Percentiles rank a stretch among this genome's conserved stretches.
Conservation (phyloP, 2,888 invertebrate genomes). For the Tipula helvola region DNA sequence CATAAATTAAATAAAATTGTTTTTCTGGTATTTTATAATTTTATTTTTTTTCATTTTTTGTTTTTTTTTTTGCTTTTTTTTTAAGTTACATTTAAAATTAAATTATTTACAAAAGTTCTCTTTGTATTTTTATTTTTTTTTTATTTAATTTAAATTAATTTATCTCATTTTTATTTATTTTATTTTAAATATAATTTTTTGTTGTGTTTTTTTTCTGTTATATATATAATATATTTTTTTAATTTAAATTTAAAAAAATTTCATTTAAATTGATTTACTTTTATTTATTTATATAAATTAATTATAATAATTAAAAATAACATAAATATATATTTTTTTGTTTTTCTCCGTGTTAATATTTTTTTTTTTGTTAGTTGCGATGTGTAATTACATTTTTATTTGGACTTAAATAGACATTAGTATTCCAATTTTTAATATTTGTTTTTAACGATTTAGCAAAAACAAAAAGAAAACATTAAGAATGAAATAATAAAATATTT, state of each 20-base stretch:
- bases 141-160: neutral
- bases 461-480: neutral
- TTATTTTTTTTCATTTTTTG: neutral
- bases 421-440: neutral
- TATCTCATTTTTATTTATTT: neutral
- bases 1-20: neutral
- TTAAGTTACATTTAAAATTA: conserved; percentile 4
- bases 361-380: neutral
- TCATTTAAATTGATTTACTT: neutral
- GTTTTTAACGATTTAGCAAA: neutral
- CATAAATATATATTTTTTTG: neutral
- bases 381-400: neutral
- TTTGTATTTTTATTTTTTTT: neutral
- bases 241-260: neutral
- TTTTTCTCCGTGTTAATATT: neutral
- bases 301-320: neutral
- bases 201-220: neutral
- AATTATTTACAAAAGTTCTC: neutral
- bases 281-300: neutral
- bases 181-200: neutral
- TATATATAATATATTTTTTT: neutral
- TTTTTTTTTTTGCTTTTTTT: neutral
- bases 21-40: neutral
- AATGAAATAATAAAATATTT: neutral
- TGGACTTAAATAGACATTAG: neutral